Base-by-base conservation (phyloP, 1,140 invertebrate species). In the Chironomus striatipennis region DNA sequence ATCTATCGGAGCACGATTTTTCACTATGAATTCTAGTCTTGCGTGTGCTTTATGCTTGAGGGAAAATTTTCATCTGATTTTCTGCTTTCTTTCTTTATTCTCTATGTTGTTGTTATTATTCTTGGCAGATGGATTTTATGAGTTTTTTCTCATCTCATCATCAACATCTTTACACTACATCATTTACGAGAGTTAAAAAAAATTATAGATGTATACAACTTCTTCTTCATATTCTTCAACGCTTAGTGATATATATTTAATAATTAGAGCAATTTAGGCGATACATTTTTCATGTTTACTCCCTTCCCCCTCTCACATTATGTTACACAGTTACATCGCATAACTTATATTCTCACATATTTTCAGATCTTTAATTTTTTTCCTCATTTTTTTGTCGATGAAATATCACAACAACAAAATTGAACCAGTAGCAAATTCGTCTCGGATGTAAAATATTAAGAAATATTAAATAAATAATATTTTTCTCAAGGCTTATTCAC, bases 41-140 rank as follows among this genome's bases (percentile, higher is more conserved):
- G 47, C 47, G 47, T 57, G 47, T 57, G 47, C 47, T 57, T 57
- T 57, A 57, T 57, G 24, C 24, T 34, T 34, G 47, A 47, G 43
- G 15, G 15, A 10, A 47, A 57, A 57, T 57, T 47, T 34, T 34
- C 24, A 34, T 34, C 24, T 34, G 24, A 34, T 34, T 34, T 34
- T 15, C 7, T 47, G 43, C 43, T 47, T 10, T 12, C 15, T 57
- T 57, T 57, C 47, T 57, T 10, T n/a, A n/a, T 57, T 57, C 47
- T 57, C 47, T 12, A n/a, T 47, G 9, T 47, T 47, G 43, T 47
- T 47, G 43, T 57, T 57, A 15, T 8, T 47, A n/a, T 15, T 57
- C 47, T 57, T 57, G 12, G 47, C 47, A 57, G 47, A 57, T 57
- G 47, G 47, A 57, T 57, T 57, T 57, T 57, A 57, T 57, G 47